Conservation (phyloP, 53 echinoderm and acorn worm genomes). For the Luidia sarsii region DNA sequence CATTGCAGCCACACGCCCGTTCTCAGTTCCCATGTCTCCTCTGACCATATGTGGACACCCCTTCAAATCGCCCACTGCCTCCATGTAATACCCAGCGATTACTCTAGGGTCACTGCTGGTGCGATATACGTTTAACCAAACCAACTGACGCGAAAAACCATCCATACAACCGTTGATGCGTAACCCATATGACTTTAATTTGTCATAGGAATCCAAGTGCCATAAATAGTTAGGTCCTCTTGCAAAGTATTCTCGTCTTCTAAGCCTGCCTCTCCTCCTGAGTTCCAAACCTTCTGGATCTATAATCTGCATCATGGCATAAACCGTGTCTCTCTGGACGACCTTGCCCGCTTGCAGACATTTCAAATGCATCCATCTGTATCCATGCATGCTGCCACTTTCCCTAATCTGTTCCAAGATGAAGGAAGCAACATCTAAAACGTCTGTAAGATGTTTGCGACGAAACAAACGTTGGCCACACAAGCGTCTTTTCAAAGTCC, state of each 20-base stretch:
- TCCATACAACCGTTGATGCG: conserved; percentile 54
- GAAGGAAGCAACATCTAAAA: conserved; percentile 21
- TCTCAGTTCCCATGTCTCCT: conserved; percentile 66
- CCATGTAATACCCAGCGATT: conserved; percentile 52
- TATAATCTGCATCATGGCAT: not conserved
- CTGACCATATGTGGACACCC: conserved; percentile 27
- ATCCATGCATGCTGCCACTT: conserved; percentile 32
- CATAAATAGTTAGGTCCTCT: conserved; percentile 34
- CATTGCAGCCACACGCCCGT: conserved; percentile 40
- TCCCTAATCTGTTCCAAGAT: conserved; percentile 8
- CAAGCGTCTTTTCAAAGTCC: conserved; percentile 27
- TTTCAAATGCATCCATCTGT: conserved; percentile 40
- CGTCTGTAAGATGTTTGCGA: conserved; percentile 3
- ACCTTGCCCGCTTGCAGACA: conserved; percentile 26
- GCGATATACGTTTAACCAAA: conserved; percentile 56
- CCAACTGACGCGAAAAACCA: conserved; percentile 24
- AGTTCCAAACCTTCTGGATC: conserved; percentile 24
- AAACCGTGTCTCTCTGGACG: not conserved
- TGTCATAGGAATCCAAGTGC: conserved; percentile 54
- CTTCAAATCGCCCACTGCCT: too few relatives aligned
- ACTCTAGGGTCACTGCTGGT: conserved; percentile 63
- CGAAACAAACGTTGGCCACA: conserved; percentile 4
- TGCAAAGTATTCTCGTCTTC: not conserved
- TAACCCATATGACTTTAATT: conserved; percentile 44
- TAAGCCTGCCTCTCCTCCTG: not conserved